These are phyloP conservation scores for Pheosia gnoma DNA, from an alignment of 2,888 invertebrate species.

Conservation along the genomic window DNA sequence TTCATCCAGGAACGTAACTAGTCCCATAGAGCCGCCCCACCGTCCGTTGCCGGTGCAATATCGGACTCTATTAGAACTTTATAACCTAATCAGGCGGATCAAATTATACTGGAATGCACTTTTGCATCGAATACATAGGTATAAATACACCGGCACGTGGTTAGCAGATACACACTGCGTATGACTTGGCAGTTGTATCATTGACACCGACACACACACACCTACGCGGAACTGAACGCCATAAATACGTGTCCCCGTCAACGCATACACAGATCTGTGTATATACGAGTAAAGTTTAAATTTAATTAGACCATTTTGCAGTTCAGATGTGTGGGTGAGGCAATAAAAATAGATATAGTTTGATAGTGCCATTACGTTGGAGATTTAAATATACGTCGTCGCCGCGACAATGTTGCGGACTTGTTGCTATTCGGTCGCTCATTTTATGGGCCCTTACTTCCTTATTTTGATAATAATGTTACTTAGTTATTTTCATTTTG, in stretches of 20 bases:
- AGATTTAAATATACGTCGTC: conserved; percentile 65
- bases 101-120: conserved; percentile 43
- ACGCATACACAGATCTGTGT: conserved; percentile 30
- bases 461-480: conserved; percentile 63
- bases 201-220: conserved; percentile 46
- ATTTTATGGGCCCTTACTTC: conserved; percentile 56
- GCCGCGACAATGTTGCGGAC: conserved; percentile 61
- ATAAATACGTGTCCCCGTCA: conserved; percentile 20
- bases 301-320: conserved; percentile 15
- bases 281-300: conserved; percentile 21
- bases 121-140: conserved; percentile 36
- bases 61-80: conserved; percentile 12
- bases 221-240: conserved; percentile 30
- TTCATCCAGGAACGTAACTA: conserved; percentile 30
- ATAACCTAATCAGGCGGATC: conserved; percentile 38
- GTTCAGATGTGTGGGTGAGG: conserved; percentile 40
- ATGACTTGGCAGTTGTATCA: conserved; percentile 65
- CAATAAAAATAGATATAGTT: conserved; percentile 59
- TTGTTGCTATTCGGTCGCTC: conserved; percentile 52
- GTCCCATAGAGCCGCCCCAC: conserved; percentile 27
- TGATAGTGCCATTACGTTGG: conserved; percentile 58
- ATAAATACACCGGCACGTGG: conserved; percentile 63
- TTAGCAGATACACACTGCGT: conserved; percentile 48
- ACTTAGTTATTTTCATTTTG: conserved; percentile 35
- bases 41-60: conserved; percentile 9